These are phyloP conservation scores for Prolemur simus DNA, from an alignment of 2,113 vertebrate species.

Conservation along the genomic window DNA sequence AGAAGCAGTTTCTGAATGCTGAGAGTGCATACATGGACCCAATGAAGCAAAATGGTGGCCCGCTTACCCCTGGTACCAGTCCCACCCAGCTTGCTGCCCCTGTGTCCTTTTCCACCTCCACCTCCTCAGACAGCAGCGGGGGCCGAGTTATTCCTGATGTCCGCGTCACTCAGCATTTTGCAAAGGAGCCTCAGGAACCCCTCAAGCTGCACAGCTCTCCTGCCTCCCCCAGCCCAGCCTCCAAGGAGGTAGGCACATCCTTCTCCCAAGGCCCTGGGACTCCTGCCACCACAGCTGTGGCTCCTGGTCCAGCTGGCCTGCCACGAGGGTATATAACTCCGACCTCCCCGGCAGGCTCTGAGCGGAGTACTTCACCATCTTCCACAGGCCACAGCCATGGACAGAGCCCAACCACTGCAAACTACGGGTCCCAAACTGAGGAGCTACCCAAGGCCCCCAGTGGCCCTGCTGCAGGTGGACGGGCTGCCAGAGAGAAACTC, in stretches of 20 bases:
- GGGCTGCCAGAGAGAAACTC: conserved; percentile 84
- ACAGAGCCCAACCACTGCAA: conserved; percentile 57
- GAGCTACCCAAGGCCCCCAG: conserved; percentile 74
- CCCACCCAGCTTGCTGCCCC: conserved; percentile 95
- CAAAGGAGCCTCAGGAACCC: conserved; percentile 91
- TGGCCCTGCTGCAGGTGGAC: conserved; percentile 49
- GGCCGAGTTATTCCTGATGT: conserved; percentile 90
- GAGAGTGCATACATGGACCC: conserved; percentile 86
- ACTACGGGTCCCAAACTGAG: conserved; percentile 84
- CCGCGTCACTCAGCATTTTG: conserved; percentile 93
- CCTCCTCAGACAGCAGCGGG: conserved; percentile 73
- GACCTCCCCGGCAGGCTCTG: conserved; percentile 15
- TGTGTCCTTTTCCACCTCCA: conserved; percentile 86
- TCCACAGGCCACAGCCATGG: conserved; percentile 51
- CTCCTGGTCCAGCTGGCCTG: not conserved
- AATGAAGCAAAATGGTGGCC: conserved; percentile 84
- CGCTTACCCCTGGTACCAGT: conserved; percentile 95
- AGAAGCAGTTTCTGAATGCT: conserved; percentile 92
- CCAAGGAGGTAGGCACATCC: conserved; percentile 74
- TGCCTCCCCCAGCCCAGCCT: conserved; percentile 82
- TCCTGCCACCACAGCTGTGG: conserved; percentile 78
- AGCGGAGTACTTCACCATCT: conserved; percentile 63
- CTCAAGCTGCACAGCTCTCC: conserved; percentile 89
- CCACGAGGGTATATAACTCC: conserved; percentile 76
- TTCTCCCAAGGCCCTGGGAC: conserved; percentile 79